Evolutionary conservation across 2,113 vertebrate species (phyloP), one percentile per base, ranked within the genome.

Genomic region (Solea solea): DNA sequence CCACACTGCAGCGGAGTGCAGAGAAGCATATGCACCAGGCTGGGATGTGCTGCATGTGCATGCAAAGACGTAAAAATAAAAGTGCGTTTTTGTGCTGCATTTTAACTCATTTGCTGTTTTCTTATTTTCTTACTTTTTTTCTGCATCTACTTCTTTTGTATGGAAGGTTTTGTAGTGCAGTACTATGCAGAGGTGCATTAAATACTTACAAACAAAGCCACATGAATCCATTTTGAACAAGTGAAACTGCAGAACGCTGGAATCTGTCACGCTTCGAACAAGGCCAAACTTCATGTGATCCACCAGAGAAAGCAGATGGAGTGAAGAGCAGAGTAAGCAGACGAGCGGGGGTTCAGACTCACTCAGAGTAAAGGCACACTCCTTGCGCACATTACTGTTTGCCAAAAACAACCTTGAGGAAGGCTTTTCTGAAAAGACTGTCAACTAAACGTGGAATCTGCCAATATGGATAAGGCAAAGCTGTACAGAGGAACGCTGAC

Each of bases 1-100:
- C n/a, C 92, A 95, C 92, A 86, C 92, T 86, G 93, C 86, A 89
- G 91, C 84, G 65, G 78, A 21, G 21, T 21, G 21, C 21, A 21
- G 88, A 93, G 92, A 74, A 46, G 64, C 16, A 28, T 21, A 45
- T 64, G 81, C 73, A 14, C 52, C 1, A 0, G 14, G 70, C 73
- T 86, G 76, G 72, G 21, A 57, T 48, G 48, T 41, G 21, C 62
- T 54, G 54, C 10, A 67, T 64, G 57, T 61, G 8, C 27, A 65
- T 42, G 21, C 14, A 64, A 55, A 74, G 12, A 28, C 34, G 46
- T 4, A 27, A 46, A 62, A 34, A 34, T 27, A 50, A 11, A 66
- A 7, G 21, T 3, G 8, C 9, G 42, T 44, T 34, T 34, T 34
- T 73, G 44, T 45, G 48, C 14, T 49, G 44, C 13, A 34, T 8